phyloP scores from a whole-genome alignment of 2,113 vertebrate species.

The Hyla sarda region DNA sequence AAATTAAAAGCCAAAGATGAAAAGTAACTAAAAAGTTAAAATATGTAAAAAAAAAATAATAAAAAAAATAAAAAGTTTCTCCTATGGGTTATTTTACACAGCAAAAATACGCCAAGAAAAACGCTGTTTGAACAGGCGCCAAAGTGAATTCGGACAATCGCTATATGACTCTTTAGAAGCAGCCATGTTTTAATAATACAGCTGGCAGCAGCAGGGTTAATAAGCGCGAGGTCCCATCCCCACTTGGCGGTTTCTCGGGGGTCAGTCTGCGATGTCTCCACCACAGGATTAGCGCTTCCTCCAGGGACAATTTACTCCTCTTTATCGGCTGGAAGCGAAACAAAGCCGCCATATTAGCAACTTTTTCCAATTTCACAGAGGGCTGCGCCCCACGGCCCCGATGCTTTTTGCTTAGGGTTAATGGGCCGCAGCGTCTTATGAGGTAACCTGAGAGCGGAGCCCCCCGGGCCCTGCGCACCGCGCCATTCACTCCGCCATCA shows the following conservation, averaged over 20 bases:
- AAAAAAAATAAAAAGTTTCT: no score
- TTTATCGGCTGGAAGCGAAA: conserved; percentile 25
- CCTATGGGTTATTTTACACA: no score
- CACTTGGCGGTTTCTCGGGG: neutral
- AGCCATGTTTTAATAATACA: neutral
- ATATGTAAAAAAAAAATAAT: no score
- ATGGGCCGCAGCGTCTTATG: conserved; percentile 41
- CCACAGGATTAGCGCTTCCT: conserved; percentile 1
- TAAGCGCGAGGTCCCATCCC: neutral
- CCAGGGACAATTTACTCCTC: conserved; percentile 33
- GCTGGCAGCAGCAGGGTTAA: neutral
- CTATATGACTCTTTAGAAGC: neutral
- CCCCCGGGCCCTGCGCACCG: neutral
- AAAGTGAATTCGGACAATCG: no score
- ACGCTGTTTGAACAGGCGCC: no score
- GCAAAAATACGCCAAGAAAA: no score
- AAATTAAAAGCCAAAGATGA: no score
- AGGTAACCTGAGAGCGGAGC: conserved; percentile 42
- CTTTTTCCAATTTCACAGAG: conserved; percentile 58
- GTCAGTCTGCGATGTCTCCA: neutral
- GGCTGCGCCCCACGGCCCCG: conserved; percentile 34
- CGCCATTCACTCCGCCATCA: conserved; percentile 17
- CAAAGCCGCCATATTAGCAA: conserved; percentile 52
- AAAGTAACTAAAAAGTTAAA: no score
- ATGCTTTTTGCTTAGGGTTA: conserved; percentile 32